Percentiles rank a stretch among this genome's conserved stretches.
Evolutionary conservation across 37 sponge, comb jelly and placozoan genomes (phyloP).

Genomic region (Bolinopsis microptera): DNA sequence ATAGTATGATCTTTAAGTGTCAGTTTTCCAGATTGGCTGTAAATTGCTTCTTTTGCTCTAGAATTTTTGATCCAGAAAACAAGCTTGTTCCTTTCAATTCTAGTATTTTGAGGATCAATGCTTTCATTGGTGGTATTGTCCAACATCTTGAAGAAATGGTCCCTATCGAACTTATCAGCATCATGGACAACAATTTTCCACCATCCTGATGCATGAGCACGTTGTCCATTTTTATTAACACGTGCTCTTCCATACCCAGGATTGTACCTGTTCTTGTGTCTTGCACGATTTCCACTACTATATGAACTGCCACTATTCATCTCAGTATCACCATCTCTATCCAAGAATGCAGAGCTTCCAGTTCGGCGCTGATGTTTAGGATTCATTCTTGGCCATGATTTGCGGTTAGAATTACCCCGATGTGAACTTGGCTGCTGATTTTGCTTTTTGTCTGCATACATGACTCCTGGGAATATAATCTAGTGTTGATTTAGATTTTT

Average conservation of each 20-base stretch:
- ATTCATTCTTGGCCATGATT: constrained; percentile 56
- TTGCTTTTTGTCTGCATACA: constrained; percentile 42
- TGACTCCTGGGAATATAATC: no score
- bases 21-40: constrained; percentile 37
- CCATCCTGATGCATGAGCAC: neutral
- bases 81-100: constrained; percentile 35
- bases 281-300: neutral
- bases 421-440: neutral
- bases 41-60: constrained; percentile 50
- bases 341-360: constrained; percentile 31
- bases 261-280: constrained; percentile 12
- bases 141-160: constrained; percentile 33
- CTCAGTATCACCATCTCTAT: constrained; percentile 63
- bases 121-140: constrained; percentile 47
- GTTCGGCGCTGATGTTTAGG: neutral
- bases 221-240: neutral
- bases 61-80: constrained; percentile 58
- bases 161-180: constrained; percentile 52
- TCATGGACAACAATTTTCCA: constrained; percentile 63
- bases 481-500: no score
- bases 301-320: neutral
- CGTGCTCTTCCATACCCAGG: neutral
- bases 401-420: neutral
- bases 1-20: constrained; percentile 60
- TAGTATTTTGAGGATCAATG: constrained; percentile 52